Conservation (phyloP, 2,797 vertebrate species). For the Sphenodon punctatus region DNA sequence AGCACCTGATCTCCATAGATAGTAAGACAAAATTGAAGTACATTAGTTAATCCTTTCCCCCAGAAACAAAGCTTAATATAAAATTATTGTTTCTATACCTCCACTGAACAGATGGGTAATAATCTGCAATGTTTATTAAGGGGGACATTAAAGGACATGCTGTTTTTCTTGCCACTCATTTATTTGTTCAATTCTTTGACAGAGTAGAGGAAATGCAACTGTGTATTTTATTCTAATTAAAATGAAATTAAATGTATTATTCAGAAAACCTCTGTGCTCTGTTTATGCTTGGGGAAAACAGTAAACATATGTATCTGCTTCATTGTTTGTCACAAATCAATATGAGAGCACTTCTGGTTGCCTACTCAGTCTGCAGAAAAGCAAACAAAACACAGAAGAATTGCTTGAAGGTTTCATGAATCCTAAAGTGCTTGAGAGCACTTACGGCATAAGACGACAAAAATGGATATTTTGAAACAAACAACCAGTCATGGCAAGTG, state of each 20-base stretch:
- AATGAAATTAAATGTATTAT: slow-evolving; percentile 68
- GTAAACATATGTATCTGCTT: slow-evolving; percentile 57
- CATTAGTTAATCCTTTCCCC: background rate
- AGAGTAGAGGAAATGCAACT: slow-evolving; percentile 68
- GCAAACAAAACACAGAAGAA: slow-evolving; percentile 15
- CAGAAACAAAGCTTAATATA: slow-evolving; percentile 31
- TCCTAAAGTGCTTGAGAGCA: background rate
- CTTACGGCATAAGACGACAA: slow-evolving; percentile 2
- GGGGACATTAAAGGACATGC: slow-evolving; percentile 61
- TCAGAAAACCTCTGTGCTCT: slow-evolving; percentile 49
- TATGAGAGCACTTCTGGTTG: slow-evolving; percentile 24
- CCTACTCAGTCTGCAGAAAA: slow-evolving; percentile 38
- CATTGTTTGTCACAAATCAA: slow-evolving; percentile 51
- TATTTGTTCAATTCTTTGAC: slow-evolving; percentile 68
- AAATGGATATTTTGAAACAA: background rate
- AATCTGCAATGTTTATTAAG: slow-evolving; percentile 57
- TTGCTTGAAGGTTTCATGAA: slow-evolving; percentile 15
- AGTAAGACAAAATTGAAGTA: background rate
- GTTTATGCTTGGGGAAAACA: slow-evolving; percentile 56
- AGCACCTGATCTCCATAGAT: background rate
- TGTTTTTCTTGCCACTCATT: slow-evolving; percentile 51
- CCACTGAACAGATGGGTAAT: slow-evolving; percentile 72
- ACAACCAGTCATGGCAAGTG: background rate
- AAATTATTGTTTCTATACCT: slow-evolving; percentile 21
- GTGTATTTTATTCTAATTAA: slow-evolving; percentile 76